Evolutionary conservation across 1,140 invertebrate genomes (phyloP).

Genomic region (Zaprionus nigranus): DNA sequence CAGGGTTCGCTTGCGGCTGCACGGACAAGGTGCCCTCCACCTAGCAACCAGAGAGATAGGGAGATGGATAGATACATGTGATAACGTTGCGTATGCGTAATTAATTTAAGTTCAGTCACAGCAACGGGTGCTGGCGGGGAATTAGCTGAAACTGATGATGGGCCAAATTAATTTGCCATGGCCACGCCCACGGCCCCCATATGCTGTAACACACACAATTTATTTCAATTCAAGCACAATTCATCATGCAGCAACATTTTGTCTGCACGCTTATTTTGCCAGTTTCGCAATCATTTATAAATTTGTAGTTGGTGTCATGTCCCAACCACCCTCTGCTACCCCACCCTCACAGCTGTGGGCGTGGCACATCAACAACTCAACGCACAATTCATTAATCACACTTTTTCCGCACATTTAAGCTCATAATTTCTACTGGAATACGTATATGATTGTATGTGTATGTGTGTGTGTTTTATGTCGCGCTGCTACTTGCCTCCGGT

Average conservation of each 20-base stretch:
- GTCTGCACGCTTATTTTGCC: conserved; percentile 19
- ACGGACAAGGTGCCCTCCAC: conserved; percentile 96
- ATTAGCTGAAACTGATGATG: neutral
- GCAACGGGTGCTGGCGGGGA: conserved; percentile 2
- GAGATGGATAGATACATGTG: conserved; percentile 13
- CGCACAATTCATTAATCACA: conserved; percentile 70
- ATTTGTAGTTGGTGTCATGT: conserved; percentile 61
- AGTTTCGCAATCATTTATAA: conserved; percentile 64
- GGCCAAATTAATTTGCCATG: conserved; percentile 62
- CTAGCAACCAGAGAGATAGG: conserved; percentile 39
- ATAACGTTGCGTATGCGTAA: conserved; percentile 61
- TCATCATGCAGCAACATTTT: conserved; percentile 60
- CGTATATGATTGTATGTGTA: neutral
- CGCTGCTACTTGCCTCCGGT: conserved; percentile 86
- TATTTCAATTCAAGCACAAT: conserved; percentile 80
- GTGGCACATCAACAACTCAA: conserved; percentile 37
- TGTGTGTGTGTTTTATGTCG: neutral
- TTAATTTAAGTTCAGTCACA: conserved; percentile 41
- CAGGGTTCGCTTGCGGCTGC: conserved; percentile 94
- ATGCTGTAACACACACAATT: conserved; percentile 56
- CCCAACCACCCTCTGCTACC: conserved; percentile 37
- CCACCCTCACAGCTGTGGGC: conserved; percentile 24
- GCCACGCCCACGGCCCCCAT: conserved; percentile 21
- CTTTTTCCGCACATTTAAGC: conserved; percentile 67
- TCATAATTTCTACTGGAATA: conserved; percentile 59